Conservation (phyloP, 2,113 vertebrate genomes). For the rat (Rattus norvegicus) region GRCr8 NC_086019.1:154032501-154033000, state of each 20-base stretch:
- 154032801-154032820: background rate
- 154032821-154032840: background rate
- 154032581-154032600: background rate
- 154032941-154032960: background rate
- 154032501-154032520: too few relatives aligned
- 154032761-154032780: background rate
- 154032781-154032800: background rate
- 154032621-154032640: background rate
- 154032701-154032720: background rate
- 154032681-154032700: background rate
- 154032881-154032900: background rate
- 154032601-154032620: background rate
- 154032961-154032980: background rate
- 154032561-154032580: too few relatives aligned
- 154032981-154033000: background rate
- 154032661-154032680: background rate
- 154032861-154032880: background rate
- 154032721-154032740: background rate
- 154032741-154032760: too few relatives aligned
- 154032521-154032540: too few relatives aligned
- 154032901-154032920: background rate
- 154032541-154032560: too few relatives aligned
- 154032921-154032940: background rate
- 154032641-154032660: background rate
- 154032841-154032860: background rate